Conservation (phyloP, 2,888 invertebrate species). For the Bhutanitis thaidina region DNA sequence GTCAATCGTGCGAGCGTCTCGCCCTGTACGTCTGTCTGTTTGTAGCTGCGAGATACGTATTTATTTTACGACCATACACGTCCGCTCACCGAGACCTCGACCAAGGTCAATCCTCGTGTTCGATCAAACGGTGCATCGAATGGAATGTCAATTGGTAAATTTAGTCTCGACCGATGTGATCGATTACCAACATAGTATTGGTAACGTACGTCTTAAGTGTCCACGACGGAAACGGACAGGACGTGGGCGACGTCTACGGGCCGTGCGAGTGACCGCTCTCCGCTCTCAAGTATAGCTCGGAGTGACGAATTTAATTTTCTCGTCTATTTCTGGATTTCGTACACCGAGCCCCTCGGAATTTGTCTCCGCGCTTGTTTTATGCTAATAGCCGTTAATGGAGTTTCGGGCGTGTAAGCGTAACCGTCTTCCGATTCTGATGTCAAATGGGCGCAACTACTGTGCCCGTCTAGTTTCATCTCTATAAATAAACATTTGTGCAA, state of each 20-base stretch:
- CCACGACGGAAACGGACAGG: constrained; percentile 56
- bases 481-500: not conserved
- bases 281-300: constrained; percentile 38
- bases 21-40: constrained; percentile 64
- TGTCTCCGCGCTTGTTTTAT: constrained; percentile 40
- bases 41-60: constrained; percentile 65
- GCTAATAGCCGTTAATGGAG: constrained; percentile 41
- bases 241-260: constrained; percentile 71
- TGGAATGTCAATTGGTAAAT: constrained; percentile 32
- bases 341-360: constrained; percentile 35
- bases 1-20: constrained; percentile 71
- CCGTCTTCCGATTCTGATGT: not conserved
- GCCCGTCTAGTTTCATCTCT: not conserved
- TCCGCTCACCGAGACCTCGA: constrained; percentile 63
- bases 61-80: constrained; percentile 72
- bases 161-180: constrained; percentile 4
- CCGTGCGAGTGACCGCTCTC: constrained; percentile 56
- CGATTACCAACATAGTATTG: constrained; percentile 21
- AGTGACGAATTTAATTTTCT: constrained; percentile 58
- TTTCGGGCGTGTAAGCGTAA: constrained; percentile 21
- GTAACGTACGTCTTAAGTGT: constrained; percentile 45
- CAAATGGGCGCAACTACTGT: constrained; percentile 27
- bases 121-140: constrained; percentile 41
- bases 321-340: constrained; percentile 51
- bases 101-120: constrained; percentile 64